Evolutionary conservation across 2,113 vertebrate genomes (phyloP), one percentile per base, ranked within the genome.

Genomic region (Syngnathoides biaculeatus): DNA sequence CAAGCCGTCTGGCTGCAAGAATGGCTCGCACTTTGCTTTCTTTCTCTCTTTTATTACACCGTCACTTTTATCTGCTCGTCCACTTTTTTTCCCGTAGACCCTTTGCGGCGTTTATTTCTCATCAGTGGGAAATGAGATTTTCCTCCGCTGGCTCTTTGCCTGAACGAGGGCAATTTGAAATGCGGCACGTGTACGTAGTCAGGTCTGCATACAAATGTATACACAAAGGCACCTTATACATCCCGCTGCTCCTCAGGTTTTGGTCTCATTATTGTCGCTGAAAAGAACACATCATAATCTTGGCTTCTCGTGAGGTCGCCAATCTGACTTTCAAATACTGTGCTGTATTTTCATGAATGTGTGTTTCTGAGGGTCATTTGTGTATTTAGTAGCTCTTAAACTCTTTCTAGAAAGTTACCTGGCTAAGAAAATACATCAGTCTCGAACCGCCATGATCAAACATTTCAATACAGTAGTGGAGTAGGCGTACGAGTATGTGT

Each of bases 261-360:
- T 75, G 72, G 73, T 71, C 73, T 72, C 70, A 80, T 89, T 82
- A 83, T 71, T 58, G 64, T n/a, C 65, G 73, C 73, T 81, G 79
- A 62, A 45, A 75, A 78, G 69, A 80, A 84, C 64, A 83, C 65
- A 81, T 76, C 65, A 79, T 79, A 66, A 77, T 39, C 45, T 64
- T 30, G 43, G 48, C 20, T 4, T 77, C 72, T 79, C 55, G 17
- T 68, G 40, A 73, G 67, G 65, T 60, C 79, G 74, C 79, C 81
- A 72, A 82, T 82, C 71, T 55, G 61, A 59, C 17, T 55, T 64
- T 22, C 30, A 65, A 56, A 38, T 75, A 66, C 47, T 64, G 45
- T 78, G 13, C 38, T 57, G 52, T 69, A 62, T 68, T 65, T 24
- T 30, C 5, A 57, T 30, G 14, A 30, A 19, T 8, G 22, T 68